Evolutionary conservation across 2,888 invertebrate genomes (phyloP).

Genomic region (Axea sp.): DNA sequence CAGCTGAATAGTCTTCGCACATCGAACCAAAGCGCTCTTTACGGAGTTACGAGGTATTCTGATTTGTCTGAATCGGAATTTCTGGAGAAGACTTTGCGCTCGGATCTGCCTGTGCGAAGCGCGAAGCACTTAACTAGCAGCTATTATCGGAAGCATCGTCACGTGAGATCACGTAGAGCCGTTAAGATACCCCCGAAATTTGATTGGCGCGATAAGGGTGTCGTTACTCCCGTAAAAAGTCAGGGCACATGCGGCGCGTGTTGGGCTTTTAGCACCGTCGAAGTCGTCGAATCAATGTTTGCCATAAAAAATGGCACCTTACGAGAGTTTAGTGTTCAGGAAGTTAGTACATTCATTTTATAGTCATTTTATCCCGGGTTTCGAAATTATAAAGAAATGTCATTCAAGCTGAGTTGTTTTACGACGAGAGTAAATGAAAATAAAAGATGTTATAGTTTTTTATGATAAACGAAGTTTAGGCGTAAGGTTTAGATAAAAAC

Average conservation of each 20-base stretch:
- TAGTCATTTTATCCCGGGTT: conserved; percentile 38
- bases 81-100: conserved; percentile 74
- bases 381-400: neutral
- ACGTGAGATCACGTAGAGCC: conserved; percentile 65
- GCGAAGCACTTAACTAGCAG: conserved; percentile 66
- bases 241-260: conserved; percentile 91
- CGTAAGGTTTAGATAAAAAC: too few species aligned
- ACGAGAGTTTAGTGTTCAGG: conserved; percentile 86
- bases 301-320: conserved; percentile 84
- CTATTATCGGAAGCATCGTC: conserved; percentile 67
- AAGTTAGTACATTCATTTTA: conserved; percentile 72
- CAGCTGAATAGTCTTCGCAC: conserved; percentile 78
- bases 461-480: too few species aligned
- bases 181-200: conserved; percentile 69
- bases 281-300: conserved; percentile 87
- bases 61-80: conserved; percentile 83
- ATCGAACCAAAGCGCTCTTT: conserved; percentile 80
- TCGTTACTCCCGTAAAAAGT: conserved; percentile 84
- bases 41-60: conserved; percentile 83
- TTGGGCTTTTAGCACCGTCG: conserved; percentile 91
- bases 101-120: conserved; percentile 70
- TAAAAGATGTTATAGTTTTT: conserved; percentile 2
- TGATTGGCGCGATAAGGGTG: conserved; percentile 84
- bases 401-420: neutral
- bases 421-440: neutral